Conservation (phyloP, 2,113 vertebrate genomes). For the Gymnorhina tibicen region DNA sequence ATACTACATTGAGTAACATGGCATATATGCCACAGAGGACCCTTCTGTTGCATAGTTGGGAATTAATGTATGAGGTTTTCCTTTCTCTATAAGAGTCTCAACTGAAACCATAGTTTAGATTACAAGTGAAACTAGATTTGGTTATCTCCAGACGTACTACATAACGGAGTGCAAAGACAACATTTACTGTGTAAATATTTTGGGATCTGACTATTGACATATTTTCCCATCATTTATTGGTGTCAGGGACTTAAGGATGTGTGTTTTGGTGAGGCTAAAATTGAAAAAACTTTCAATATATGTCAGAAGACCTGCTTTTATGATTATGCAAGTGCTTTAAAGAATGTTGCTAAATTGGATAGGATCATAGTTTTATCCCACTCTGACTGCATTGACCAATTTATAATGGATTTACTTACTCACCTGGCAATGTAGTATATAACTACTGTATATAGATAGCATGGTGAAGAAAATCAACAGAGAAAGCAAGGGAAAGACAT, state of each 20-base stretch:
- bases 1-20: neutral
- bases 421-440: neutral
- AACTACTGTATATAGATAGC: slow-evolving; percentile 19
- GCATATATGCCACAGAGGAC: neutral
- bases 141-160: neutral
- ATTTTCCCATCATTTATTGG: neutral
- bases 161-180: neutral
- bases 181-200: neutral
- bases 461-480: slow-evolving; percentile 42
- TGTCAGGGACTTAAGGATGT: neutral
- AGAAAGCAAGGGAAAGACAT: slow-evolving; percentile 43
- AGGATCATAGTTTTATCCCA: neutral
- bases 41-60: neutral
- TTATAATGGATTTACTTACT: neutral
- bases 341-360: neutral
- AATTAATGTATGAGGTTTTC: neutral
- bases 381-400: neutral
- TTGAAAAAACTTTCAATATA: neutral
- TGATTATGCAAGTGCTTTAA: neutral
- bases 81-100: neutral
- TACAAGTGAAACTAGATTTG: neutral
- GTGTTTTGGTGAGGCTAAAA: neutral
- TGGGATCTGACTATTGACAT: neutral
- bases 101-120: neutral
- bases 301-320: neutral